phyloP scores from a whole-genome alignment of 2,113 vertebrate genomes.

The Xerus inauris region DNA sequence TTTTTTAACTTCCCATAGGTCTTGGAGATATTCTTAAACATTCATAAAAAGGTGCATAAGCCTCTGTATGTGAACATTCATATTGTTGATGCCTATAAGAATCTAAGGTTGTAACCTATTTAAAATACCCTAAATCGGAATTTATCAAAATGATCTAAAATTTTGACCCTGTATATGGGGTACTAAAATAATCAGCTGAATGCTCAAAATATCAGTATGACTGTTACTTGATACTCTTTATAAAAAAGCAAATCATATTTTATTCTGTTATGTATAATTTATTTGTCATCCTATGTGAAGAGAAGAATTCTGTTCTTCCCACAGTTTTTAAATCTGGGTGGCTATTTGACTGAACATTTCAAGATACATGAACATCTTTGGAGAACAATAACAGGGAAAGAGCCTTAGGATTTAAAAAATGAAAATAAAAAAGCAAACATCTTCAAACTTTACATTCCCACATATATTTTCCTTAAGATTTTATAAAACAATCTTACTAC shows the following conservation, averaged over 20 bases:
- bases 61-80: background rate
- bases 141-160: background rate
- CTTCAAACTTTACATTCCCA: background rate
- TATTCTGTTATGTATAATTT: background rate
- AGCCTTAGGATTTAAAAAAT: background rate
- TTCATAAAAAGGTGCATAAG: background rate
- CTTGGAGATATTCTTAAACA: constrained; percentile 11
- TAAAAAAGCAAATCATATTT: background rate
- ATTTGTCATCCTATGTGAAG: background rate
- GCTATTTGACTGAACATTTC: background rate
- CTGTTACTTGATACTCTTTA: background rate
- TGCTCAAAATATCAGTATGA: background rate
- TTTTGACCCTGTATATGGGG: background rate
- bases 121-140: background rate
- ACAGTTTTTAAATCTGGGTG: background rate
- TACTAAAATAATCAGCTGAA: background rate
- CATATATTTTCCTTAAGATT: background rate
- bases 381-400: background rate
- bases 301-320: background rate
- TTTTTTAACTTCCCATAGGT: background rate
- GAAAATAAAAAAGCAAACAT: background rate
- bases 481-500: background rate
- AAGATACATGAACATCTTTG: background rate
- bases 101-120: background rate
- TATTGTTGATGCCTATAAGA: background rate